phyloP scores from a whole-genome alignment of 2,888 invertebrate genomes.

The Diarsia dahlii region DNA sequence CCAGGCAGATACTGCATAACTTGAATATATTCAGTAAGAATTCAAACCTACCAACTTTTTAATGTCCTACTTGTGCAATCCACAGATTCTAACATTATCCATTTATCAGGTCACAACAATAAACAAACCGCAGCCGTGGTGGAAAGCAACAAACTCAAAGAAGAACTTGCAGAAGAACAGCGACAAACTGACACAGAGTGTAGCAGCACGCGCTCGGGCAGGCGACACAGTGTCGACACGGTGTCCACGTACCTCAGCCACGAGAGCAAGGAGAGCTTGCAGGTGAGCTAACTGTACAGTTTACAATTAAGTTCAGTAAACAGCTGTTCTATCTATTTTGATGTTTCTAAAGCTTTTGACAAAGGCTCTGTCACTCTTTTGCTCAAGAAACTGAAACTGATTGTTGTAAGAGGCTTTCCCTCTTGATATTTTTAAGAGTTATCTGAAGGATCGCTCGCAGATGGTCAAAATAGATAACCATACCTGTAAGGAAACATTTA shows the following conservation, averaged over 20 bases:
- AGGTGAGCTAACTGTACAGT: conserved; percentile 70
- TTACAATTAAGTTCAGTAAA: background rate
- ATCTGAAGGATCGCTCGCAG: background rate
- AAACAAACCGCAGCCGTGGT: conserved; percentile 60
- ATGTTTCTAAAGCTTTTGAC: background rate
- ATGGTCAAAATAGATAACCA: background rate
- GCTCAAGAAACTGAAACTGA: background rate
- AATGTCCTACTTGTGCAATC: background rate
- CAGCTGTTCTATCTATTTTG: background rate
- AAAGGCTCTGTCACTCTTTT: background rate
- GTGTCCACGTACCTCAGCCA: conserved; percentile 97
- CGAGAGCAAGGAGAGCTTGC: conserved; percentile 93
- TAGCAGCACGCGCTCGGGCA: conserved; percentile 94
- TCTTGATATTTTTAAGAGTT: background rate
- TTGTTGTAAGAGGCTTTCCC: background rate
- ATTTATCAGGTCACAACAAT: conserved; percentile 82
- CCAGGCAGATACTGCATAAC: conserved; percentile 95
- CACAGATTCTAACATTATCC: background rate
- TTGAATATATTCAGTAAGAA: conserved; percentile 94
- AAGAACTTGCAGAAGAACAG: conserved; percentile 68
- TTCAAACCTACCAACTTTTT: background rate
- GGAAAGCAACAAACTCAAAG: conserved; percentile 48
- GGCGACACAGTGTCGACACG: conserved; percentile 96
- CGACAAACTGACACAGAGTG: conserved; percentile 92
- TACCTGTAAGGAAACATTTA: background rate